phyloP scores from a whole-genome alignment of 2,113 vertebrate genomes.

The Ovibos moschatus region DNA sequence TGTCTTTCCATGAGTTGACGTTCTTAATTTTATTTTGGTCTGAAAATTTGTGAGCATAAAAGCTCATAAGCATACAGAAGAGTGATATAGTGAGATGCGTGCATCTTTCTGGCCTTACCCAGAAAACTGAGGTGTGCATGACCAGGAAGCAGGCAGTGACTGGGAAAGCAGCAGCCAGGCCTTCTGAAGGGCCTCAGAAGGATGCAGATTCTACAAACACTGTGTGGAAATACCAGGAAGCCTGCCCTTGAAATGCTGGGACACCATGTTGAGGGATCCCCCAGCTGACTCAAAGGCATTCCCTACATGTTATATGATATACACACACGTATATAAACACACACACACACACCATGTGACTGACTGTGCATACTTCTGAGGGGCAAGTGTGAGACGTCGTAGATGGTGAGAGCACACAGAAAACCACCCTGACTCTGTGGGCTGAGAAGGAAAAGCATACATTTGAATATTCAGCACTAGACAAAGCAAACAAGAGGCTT shows the following conservation, averaged over 20 bases:
- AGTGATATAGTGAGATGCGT: not conserved
- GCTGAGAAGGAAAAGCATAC: not conserved
- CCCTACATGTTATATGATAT: not conserved
- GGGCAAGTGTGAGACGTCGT: not conserved
- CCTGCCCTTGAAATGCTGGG: not conserved
- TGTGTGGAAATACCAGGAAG: not conserved
- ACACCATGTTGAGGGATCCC: no score
- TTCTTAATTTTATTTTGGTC: not conserved
- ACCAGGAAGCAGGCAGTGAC: no score
- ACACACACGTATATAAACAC: not conserved
- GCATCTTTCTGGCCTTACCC: not conserved
- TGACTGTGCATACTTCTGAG: not conserved
- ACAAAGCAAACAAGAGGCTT: not conserved
- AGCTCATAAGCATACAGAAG: not conserved
- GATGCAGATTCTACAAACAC: not conserved
- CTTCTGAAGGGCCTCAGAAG: not conserved
- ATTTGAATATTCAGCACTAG: not conserved
- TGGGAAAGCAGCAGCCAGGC: not conserved
- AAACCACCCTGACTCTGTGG: not conserved
- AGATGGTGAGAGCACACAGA: not conserved
- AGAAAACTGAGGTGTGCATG: not conserved
- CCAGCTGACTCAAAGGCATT: not conserved
- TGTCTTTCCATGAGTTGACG: not conserved
- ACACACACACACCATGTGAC: not conserved
- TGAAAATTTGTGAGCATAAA: not conserved